Percentiles rank a stretch among this genome's conserved stretches.
These are phyloP conservation scores for Chloroceryle amazona DNA, from an alignment of 2,797 vertebrate genomes.

Conservation along the genomic window DNA sequence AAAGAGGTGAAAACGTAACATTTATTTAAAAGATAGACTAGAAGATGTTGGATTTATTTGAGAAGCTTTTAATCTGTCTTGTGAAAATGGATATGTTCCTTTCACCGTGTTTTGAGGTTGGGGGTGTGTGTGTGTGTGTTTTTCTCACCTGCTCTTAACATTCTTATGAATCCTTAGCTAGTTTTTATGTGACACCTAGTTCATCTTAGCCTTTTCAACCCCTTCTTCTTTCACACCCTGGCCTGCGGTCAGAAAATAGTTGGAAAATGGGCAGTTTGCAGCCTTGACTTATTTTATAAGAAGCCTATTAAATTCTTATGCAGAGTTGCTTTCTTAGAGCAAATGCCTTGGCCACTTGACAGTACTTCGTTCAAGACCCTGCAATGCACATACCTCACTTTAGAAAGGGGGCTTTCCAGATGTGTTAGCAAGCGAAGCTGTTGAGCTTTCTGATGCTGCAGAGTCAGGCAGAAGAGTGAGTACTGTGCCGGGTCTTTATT, in stretches of 20 bases:
- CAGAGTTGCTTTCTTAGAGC: not conserved
- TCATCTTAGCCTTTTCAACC: not conserved
- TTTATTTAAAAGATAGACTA: not conserved
- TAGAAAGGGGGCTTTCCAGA: not conserved
- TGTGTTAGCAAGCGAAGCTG: not conserved
- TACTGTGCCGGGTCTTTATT: not conserved
- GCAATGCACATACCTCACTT: not conserved
- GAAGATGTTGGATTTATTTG: not conserved
- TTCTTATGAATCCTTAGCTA: not conserved
- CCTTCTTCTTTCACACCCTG: not conserved
- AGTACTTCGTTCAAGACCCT: not conserved
- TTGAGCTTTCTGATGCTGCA: not conserved
- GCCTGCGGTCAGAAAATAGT: not conserved
- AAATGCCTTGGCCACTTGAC: conserved; percentile 9
- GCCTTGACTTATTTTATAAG: not conserved
- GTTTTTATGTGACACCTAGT: not conserved
- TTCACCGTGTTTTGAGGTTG: not conserved
- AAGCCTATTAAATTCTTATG: not conserved
- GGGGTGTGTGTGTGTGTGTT: not conserved
- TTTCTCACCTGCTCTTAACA: not conserved
- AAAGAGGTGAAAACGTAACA: not conserved
- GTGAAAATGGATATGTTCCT: not conserved
- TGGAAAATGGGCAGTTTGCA: not conserved
- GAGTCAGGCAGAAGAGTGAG: not conserved
- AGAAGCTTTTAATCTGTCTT: not conserved